A percentile compares a stretch with the other conserved stretches of the same genome.
Evolutionary conservation across 2,888 invertebrate genomes (phyloP).

Genomic region (Ormyrus thymus): DNA sequence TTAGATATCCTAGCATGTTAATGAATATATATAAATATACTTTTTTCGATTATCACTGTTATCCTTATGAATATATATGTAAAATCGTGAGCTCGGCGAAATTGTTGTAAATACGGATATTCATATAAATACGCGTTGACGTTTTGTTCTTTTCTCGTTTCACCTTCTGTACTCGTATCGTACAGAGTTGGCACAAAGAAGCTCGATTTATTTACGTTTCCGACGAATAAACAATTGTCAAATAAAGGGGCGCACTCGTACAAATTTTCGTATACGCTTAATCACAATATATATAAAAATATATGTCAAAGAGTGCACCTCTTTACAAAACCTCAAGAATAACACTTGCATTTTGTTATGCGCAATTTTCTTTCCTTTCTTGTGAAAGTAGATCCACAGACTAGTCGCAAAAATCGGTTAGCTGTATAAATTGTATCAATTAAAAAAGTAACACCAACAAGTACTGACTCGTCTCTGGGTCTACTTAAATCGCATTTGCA

Average conservation of each 20-base stretch:
- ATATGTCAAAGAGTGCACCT: background rate
- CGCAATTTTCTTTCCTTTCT: background rate
- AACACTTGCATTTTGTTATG: background rate
- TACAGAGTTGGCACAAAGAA: conserved; percentile 63
- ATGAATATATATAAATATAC: background rate
- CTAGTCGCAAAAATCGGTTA: background rate
- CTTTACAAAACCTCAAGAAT: background rate
- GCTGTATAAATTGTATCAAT: too few species aligned
- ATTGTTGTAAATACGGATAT: conserved; percentile 48
- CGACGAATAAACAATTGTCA: background rate
- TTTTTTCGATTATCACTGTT: conserved; percentile 47
- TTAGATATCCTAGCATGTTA: conserved; percentile 34
- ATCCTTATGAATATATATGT: conserved; percentile 29
- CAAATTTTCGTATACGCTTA: conserved; percentile 19
- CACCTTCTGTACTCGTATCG: conserved; percentile 49
- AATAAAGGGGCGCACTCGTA: conserved; percentile 4
- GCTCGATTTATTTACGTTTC: conserved; percentile 13
- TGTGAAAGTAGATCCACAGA: conserved; percentile 23
- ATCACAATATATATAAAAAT: background rate
- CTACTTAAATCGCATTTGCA: conserved; percentile 10
- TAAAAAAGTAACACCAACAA: too few species aligned
- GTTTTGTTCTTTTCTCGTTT: conserved; percentile 29
- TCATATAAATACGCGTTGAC: conserved; percentile 37
- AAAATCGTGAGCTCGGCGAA: conserved; percentile 54
- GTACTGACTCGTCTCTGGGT: conserved; percentile 4